These are phyloP conservation scores for Metaphire vulgaris DNA, from an alignment of 1,140 invertebrate genomes.

Conservation along the genomic window DNA sequence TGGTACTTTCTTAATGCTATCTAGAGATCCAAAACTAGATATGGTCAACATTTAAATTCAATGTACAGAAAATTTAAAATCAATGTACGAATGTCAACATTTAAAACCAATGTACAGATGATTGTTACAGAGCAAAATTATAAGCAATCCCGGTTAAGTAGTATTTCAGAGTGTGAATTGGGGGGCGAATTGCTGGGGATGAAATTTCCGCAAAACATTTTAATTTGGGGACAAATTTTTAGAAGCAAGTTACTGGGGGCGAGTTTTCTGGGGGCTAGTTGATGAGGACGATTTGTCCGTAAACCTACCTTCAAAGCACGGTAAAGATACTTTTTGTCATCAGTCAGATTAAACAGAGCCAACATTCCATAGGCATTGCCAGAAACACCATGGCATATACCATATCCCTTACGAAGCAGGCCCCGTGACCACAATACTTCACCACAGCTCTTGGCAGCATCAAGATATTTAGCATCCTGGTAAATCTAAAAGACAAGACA, in stretches of 20 bases:
- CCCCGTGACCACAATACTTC: constrained; percentile 78
- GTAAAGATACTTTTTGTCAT: constrained; percentile 66
- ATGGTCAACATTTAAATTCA: not conserved
- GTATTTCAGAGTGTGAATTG: too few species aligned
- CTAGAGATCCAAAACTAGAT: too few species aligned
- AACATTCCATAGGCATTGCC: constrained; percentile 87
- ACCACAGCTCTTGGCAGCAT: constrained; percentile 64
- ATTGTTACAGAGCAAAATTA: too few species aligned
- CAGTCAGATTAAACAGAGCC: constrained; percentile 69
- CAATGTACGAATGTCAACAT: too few species aligned
- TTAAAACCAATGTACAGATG: not conserved
- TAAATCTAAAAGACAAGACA: constrained; percentile 54
- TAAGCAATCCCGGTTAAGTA: too few species aligned
- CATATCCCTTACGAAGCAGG: constrained; percentile 79
- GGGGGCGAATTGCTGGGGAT: too few species aligned
- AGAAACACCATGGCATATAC: constrained; percentile 82
- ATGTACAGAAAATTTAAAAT: not conserved
- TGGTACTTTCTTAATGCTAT: too few species aligned
- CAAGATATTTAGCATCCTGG: constrained; percentile 66
- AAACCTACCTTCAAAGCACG: constrained; percentile 58
- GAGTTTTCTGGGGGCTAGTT: too few species aligned
- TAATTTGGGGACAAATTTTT: too few species aligned
- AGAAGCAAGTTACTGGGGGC: too few species aligned
- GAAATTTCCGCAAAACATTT: too few species aligned
- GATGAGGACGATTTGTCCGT: too few species aligned